Evolutionary conservation across 2,113 vertebrate genomes (phyloP).

Genomic region (Puntigrus tetrazona): DNA sequence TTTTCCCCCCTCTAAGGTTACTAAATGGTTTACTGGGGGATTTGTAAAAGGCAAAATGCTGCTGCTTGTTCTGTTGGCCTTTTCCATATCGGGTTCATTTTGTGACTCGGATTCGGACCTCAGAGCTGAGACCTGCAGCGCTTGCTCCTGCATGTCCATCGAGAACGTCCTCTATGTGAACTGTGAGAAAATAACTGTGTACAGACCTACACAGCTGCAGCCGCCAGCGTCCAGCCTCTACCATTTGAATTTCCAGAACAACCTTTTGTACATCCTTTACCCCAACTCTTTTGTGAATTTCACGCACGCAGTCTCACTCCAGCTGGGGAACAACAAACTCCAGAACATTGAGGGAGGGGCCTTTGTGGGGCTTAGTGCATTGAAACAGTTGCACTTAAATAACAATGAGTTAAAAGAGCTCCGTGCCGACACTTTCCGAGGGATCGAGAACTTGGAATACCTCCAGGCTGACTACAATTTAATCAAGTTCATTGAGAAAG

Average conservation of each 20-base stretch:
- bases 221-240: constrained; percentile 93
- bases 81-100: constrained; percentile 82
- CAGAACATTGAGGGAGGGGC: constrained; percentile 98
- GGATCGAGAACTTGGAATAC: constrained; percentile 99
- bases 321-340: constrained; percentile 97
- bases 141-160: constrained; percentile 95
- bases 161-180: constrained; percentile 98
- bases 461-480: constrained; percentile 99
- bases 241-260: constrained; percentile 98
- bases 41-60: constrained; percentile 92
- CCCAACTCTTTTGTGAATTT: constrained; percentile 97
- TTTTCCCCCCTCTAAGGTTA: constrained; percentile 72
- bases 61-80: constrained; percentile 93
- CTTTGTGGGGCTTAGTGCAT: constrained; percentile 89
- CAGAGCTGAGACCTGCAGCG: constrained; percentile 93
- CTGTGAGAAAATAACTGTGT: constrained; percentile 96
- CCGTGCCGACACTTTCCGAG: constrained; percentile 94
- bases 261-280: constrained; percentile 92
- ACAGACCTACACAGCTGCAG: constrained; percentile 93
- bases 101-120: constrained; percentile 85
- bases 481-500: constrained; percentile 97
- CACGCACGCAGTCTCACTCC: constrained; percentile 95
- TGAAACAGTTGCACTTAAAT: constrained; percentile 98
- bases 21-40: constrained; percentile 86
- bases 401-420: constrained; percentile 98